phyloP scores from a whole-genome alignment of 2,888 invertebrate genomes.

The Rotaria sp. region DNA sequence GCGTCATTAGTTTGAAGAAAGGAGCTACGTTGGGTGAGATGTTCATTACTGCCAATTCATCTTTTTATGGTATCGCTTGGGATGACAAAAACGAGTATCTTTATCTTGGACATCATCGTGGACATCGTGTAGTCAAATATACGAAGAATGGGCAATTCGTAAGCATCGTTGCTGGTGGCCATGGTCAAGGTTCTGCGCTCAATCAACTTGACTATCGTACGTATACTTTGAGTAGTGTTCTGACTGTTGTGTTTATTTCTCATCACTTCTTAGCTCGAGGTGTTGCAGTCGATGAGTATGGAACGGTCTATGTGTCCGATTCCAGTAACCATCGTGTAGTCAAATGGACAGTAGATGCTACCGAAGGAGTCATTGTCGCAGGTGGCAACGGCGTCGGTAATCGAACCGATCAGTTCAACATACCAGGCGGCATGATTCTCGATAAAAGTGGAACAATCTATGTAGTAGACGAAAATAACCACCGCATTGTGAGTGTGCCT shows the following conservation, averaged over 20 bases:
- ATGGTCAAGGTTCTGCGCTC: background rate
- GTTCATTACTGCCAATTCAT: background rate
- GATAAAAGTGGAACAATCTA: background rate
- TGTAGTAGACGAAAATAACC: background rate
- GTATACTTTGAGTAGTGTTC: too few species aligned
- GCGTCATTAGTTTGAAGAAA: background rate
- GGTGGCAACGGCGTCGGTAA: background rate
- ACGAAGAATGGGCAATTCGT: background rate
- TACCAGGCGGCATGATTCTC: background rate
- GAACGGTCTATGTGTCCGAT: background rate
- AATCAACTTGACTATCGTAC: background rate
- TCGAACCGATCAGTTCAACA: background rate
- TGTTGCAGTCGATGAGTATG: background rate
- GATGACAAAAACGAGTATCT: background rate
- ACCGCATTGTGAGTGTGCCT: background rate
- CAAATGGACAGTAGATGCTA: background rate
- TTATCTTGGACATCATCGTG: background rate
- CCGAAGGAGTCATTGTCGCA: background rate
- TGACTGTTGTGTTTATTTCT: too few species aligned
- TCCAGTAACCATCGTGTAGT: background rate
- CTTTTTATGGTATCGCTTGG: background rate
- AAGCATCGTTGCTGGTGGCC: background rate
- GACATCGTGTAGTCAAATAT: background rate
- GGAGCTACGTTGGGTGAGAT: background rate
- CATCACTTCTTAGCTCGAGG: background rate